phyloP scores from a whole-genome alignment of 2,113 vertebrate genomes.

The Hepsetus odoe region DNA sequence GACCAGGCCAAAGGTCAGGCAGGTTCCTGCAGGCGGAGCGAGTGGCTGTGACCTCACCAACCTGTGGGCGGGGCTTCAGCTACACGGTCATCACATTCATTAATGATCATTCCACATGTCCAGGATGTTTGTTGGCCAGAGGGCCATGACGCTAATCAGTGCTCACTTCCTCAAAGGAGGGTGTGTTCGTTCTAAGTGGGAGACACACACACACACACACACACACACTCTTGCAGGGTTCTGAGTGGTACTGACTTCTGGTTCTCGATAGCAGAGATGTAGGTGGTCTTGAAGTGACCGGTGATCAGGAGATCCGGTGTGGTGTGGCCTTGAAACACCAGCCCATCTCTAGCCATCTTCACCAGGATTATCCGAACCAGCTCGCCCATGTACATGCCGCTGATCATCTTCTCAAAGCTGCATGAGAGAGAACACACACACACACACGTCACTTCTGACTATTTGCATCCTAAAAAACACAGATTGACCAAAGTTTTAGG shows the following conservation, averaged over 20 bases:
- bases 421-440: background rate
- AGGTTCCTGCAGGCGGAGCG: too few relatives aligned
- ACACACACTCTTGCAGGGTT: background rate
- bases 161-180: background rate
- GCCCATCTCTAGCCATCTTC: conserved; percentile 89
- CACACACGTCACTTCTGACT: background rate
- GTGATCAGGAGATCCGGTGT: conserved; percentile 81
- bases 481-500: too few relatives aligned
- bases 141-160: background rate
- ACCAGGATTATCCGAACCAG: conserved; percentile 93
- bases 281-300: conserved; percentile 85
- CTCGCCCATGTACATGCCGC: conserved; percentile 97
- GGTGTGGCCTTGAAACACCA: conserved; percentile 85
- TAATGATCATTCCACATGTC: background rate
- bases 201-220: background rate
- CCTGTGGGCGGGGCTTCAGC: too few relatives aligned
- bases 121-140: background rate
- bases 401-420: conserved; percentile 99
- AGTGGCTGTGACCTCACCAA: too few relatives aligned
- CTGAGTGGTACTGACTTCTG: conserved; percentile 67
- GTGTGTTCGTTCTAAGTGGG: too few relatives aligned
- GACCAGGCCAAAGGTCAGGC: too few relatives aligned
- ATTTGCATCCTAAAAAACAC: too few relatives aligned
- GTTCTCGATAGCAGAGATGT: conserved; percentile 87
- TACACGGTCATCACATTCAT: too few relatives aligned